Conservation (phyloP, 2,888 invertebrate species). For the Caenorhabditis panamensis region DNA sequence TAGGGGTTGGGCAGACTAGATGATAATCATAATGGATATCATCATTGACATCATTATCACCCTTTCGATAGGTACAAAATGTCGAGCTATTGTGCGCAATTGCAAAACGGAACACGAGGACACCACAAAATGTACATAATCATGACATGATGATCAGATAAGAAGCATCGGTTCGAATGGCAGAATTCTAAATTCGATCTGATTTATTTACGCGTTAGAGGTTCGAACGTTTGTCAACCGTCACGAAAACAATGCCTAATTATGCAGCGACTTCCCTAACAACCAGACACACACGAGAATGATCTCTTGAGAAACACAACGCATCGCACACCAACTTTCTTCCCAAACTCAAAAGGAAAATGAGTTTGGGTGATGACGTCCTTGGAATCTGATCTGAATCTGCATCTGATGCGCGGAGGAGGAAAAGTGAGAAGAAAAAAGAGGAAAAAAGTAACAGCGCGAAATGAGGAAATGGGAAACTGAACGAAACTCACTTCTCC, state of each 20-base stretch:
- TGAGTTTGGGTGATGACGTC: conserved; percentile 44
- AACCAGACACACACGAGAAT: no score
- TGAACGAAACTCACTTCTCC: conserved; percentile 74
- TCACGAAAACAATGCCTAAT: conserved; percentile 56
- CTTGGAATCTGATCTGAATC: conserved; percentile 17
- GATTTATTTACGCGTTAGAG: no score
- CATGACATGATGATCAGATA: no score
- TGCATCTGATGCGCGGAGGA: conserved; percentile 4
- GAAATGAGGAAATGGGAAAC: background rate
- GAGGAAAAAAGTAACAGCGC: background rate
- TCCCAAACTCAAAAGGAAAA: no score
- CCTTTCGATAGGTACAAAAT: no score
- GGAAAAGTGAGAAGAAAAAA: background rate
- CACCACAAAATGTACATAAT: conserved; percentile 22
- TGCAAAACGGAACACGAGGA: no score
- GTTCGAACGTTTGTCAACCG: conserved; percentile 18
- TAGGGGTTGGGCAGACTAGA: no score
- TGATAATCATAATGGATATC: conserved; percentile 31
- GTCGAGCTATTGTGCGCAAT: no score
- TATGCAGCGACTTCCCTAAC: no score
- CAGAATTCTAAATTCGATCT: no score
- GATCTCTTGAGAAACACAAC: conserved; percentile 53
- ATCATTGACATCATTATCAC: no score
- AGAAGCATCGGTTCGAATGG: conserved; percentile 1
- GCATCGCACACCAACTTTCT: no score